Evolutionary conservation across 2,888 invertebrate genomes (phyloP), one percentile per base, ranked within the genome.

Genomic region (Belgica antarctica): DNA sequence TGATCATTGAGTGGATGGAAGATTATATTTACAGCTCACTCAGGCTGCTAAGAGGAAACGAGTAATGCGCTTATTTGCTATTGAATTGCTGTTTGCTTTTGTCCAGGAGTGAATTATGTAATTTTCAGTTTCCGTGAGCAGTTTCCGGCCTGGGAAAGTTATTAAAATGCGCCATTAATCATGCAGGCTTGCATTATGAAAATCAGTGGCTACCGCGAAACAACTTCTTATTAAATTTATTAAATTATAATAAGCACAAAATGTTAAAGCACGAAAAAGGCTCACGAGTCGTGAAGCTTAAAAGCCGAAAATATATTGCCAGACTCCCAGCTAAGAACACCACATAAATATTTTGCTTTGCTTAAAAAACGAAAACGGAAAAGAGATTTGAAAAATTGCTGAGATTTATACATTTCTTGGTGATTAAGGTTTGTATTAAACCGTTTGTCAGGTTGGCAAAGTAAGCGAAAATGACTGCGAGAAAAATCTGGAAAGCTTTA

Each of bases 1-100:
- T 41, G 41, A 41, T 41, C 41, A 15, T n/a, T 10, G 41, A 41
- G 41, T n/a, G 41, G 41, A 5, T n/a, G 15, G 41, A 5, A 41
- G 41, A 41, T 41, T 41, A 41, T 41, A 15, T 41, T 41, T 41
- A 41, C 41, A n/a, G 41, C 41, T 41, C 41, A n/a, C n/a, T 41
- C 41, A 41, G 41, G 41, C 15, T 12, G 41, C 41, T n/a, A 31
- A 31, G 10, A 31, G n/a, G n/a, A n/a, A n/a, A n/a, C n/a, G n/a
- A n/a, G 3, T 12, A 41, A n/a, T 52, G 19, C 19, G 22, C 52
- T 52, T 22, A 17, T 52, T 41, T 52, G 52, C 22, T 22, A 52
- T 52, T 52, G 52, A 19, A 22, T 52, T 19, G 8, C 22, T 7
- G 52, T 22, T 31, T 12, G 34, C 12, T 31, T 31, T 12, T 8